Evolutionary conservation across 2,113 vertebrate genomes (phyloP), one percentile per base, ranked within the genome.

Genomic region (Chaenocephalus aceratus): DNA sequence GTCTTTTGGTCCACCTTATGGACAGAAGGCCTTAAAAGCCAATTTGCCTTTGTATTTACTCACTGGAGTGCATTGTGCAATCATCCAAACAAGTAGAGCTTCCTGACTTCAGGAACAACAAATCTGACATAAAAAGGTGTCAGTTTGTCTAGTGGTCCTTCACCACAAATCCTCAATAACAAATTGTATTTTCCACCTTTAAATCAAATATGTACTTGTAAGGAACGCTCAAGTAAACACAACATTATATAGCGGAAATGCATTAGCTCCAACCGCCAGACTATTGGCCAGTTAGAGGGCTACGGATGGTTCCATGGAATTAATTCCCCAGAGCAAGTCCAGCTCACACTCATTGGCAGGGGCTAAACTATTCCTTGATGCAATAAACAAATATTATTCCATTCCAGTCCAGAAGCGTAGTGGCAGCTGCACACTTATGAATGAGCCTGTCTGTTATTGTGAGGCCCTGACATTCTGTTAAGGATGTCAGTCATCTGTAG

Each of bases 301-400:
- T 44, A 12, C 64, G 34, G 34, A 66, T 63, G 23, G 18, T 66
- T 68, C 44, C 54, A 53, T 82, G 57, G 58, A 77, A 77, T 80
- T 80, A 46, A 78, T 61, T 76, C 57, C 16, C 30, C 56, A 26
- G 51, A 76, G 51, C 23, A 54, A 5, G 12, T 46, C 54, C 21
- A 72, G 18, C 52, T 84, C 72, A 76, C 74, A 61, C 70, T 80
- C 68, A 61, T 41, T 78, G 67, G 80, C 67, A 80, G 91, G 76
- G 86, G 80, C 77, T 90, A 83, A 94, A 95, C 92, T 92, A 94
- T 90, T 93, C 84, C 93, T 89, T 82, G 80, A 59, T 92, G 90
- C 92, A 94, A 94, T 86, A 95, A 96, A 96, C 93, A 95, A 96
- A 96, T 91, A 94, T 94, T 94, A 90, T 94, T 94, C 72, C 82